Conservation (phyloP, 1,140 invertebrate species). For the Solenopsis invicta region DNA sequence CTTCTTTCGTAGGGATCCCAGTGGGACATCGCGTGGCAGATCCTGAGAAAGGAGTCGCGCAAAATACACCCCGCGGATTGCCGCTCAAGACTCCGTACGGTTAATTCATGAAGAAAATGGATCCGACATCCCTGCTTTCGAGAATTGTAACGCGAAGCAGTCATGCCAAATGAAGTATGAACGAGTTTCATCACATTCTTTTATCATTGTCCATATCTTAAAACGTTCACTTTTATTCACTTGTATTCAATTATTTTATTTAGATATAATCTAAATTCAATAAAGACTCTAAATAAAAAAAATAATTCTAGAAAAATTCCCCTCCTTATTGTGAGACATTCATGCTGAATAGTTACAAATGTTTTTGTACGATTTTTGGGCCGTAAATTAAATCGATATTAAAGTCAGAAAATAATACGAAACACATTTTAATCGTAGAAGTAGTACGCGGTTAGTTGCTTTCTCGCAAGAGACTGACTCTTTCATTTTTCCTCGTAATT, state of each 20-base stretch:
- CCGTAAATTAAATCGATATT: slow-evolving; percentile 16
- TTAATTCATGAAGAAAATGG: slow-evolving; percentile 41
- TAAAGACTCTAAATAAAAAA: background rate
- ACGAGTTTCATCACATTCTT: background rate
- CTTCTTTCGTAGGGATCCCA: slow-evolving; percentile 76
- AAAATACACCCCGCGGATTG: slow-evolving; percentile 33
- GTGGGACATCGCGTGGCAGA: slow-evolving; percentile 77
- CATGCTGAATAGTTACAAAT: background rate
- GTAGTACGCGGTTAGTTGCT: background rate
- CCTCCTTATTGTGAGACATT: background rate
- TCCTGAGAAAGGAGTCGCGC: slow-evolving; percentile 72
- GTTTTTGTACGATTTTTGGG: background rate
- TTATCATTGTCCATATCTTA: background rate
- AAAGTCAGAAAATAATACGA: background rate
- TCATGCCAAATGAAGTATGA: slow-evolving; percentile 1
- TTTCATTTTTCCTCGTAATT: background rate
- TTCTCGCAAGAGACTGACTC: background rate
- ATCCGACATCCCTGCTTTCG: background rate
- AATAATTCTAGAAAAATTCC: background rate
- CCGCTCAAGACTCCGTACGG: slow-evolving; percentile 32
- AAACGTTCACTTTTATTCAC: background rate
- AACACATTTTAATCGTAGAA: slow-evolving; percentile 1
- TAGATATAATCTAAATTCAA: background rate
- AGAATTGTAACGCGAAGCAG: slow-evolving; percentile 7
- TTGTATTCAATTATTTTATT: background rate